phyloP scores from a whole-genome alignment of 2,113 vertebrate species.

The Antechinus flavipes region DNA sequence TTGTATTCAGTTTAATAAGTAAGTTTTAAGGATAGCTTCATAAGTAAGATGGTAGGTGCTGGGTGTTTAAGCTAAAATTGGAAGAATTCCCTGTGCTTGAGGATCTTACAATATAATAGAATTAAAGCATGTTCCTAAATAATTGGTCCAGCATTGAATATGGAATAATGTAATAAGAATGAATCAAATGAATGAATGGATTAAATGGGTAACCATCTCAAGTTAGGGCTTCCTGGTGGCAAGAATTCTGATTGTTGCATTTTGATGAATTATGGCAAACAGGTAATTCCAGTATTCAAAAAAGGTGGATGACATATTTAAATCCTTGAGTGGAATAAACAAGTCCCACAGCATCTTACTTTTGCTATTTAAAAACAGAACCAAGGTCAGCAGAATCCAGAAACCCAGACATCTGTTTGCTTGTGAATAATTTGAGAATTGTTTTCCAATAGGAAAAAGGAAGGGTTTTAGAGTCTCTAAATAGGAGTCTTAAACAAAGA shows the following conservation, averaged over 20 bases:
- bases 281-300: background rate
- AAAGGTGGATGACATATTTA: background rate
- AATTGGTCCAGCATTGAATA: background rate
- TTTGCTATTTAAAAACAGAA: background rate
- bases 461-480: conserved; percentile 16
- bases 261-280: background rate
- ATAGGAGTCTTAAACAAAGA: conserved; percentile 20
- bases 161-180: background rate
- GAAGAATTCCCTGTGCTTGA: background rate
- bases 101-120: background rate
- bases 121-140: background rate
- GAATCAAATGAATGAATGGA: background rate
- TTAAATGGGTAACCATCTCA: background rate
- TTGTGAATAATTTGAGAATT: conserved; percentile 4
- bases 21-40: background rate
- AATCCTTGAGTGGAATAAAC: background rate
- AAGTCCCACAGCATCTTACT: background rate
- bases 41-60: background rate
- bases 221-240: background rate
- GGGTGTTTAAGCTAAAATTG: background rate
- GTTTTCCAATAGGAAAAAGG: conserved; percentile 20
- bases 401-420: background rate
- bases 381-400: background rate
- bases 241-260: background rate
- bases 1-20: background rate